phyloP scores from a whole-genome alignment of 2,797 vertebrate genomes.

The Scyliorhinus canicula region DNA sequence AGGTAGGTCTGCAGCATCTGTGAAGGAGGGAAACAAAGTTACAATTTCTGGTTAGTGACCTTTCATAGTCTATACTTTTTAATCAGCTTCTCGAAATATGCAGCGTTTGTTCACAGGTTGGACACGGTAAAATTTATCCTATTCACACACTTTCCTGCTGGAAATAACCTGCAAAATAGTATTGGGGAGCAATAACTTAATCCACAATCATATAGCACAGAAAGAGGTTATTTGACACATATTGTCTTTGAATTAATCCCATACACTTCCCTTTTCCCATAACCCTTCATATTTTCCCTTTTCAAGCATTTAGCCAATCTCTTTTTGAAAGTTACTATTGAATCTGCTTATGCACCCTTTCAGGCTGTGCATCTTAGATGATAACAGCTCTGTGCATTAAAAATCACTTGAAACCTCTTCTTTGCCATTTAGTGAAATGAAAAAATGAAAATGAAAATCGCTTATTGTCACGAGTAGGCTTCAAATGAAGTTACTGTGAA shows the following conservation, averaged over 20 bases:
- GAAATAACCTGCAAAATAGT: neutral
- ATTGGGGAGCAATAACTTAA: neutral
- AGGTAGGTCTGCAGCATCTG: too few relatives aligned
- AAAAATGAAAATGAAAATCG: too few relatives aligned
- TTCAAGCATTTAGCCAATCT: too few relatives aligned
- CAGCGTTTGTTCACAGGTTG: neutral
- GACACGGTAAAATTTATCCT: neutral
- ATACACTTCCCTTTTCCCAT: neutral
- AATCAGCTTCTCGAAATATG: neutral
- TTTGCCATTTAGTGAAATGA: neutral
- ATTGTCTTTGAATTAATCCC: neutral
- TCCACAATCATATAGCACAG: neutral
- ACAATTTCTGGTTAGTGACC: too few relatives aligned
- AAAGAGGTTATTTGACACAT: too few relatives aligned
- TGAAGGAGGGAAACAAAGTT: too few relatives aligned
- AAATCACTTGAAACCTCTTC: neutral
- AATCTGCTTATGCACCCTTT: too few relatives aligned
- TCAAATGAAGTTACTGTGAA: too few relatives aligned
- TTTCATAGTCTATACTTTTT: too few relatives aligned
- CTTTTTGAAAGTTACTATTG: too few relatives aligned
- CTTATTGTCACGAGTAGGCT: too few relatives aligned
- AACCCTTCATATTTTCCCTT: too few relatives aligned
- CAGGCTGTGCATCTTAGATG: neutral
- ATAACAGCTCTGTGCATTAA: neutral
- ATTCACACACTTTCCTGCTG: neutral